A percentile compares a stretch with the other conserved stretches of the same genome.
phyloP scores from a whole-genome alignment of 2,888 invertebrate genomes.

The Stenichneumon culpator region DNA sequence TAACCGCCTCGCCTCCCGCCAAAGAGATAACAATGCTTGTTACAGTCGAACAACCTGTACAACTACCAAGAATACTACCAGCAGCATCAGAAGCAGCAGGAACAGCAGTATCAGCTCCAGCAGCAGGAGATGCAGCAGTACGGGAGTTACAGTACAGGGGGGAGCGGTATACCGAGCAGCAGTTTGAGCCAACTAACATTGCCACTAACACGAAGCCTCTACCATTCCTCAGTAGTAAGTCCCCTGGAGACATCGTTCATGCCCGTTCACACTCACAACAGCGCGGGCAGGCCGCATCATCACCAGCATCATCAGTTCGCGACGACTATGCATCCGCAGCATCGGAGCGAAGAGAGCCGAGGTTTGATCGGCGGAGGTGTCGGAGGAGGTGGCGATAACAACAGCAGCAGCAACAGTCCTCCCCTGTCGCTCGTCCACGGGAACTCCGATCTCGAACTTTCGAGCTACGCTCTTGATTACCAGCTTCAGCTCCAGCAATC shows the following conservation, averaged over 20 bases:
- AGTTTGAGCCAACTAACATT: slow-evolving; percentile 84
- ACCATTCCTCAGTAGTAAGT: slow-evolving; percentile 82
- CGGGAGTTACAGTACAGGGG: slow-evolving; percentile 79
- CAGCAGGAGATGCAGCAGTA: slow-evolving; percentile 85
- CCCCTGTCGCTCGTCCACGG: slow-evolving; percentile 75
- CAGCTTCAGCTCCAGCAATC: slow-evolving; percentile 68
- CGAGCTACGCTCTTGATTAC: slow-evolving; percentile 68
- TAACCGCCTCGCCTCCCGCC: slow-evolving; percentile 61
- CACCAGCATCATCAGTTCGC: slow-evolving; percentile 70
- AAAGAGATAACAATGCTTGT: slow-evolving; percentile 81
- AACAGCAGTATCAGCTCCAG: slow-evolving; percentile 75
- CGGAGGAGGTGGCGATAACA: slow-evolving; percentile 60
- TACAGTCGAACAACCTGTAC: slow-evolving; percentile 84
- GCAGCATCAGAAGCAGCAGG: slow-evolving; percentile 74
- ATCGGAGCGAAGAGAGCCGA: slow-evolving; percentile 73
- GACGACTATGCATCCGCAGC: slow-evolving; percentile 68
- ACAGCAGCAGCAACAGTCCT: slow-evolving; percentile 68
- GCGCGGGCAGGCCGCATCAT: slow-evolving; percentile 63
- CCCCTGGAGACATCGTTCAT: slow-evolving; percentile 80
- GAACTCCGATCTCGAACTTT: slow-evolving; percentile 74
- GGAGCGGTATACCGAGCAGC: slow-evolving; percentile 81
- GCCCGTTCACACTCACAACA: slow-evolving; percentile 79
- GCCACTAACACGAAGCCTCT: slow-evolving; percentile 82
- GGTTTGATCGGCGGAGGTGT: slow-evolving; percentile 62
- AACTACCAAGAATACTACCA: slow-evolving; percentile 84